phyloP scores from a whole-genome alignment of 2,888 invertebrate genomes.

The Neoascia interrupta region DNA sequence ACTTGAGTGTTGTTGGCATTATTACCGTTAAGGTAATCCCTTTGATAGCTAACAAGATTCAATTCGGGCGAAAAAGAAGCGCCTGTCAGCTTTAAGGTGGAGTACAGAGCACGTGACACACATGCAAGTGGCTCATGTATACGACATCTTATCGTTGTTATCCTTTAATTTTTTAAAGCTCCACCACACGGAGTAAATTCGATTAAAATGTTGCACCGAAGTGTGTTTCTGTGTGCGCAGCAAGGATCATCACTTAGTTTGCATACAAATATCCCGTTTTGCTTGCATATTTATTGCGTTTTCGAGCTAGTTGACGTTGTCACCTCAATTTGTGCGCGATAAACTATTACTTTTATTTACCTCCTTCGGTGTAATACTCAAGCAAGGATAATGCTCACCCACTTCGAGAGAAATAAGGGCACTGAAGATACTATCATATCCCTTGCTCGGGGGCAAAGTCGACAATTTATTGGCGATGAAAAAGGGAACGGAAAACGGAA shows the following conservation, averaged over 20 bases:
- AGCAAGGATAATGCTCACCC: background rate
- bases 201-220: constrained; percentile 51
- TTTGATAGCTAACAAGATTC: constrained; percentile 59
- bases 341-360: constrained; percentile 14
- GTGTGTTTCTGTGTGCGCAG: constrained; percentile 21
- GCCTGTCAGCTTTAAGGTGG: background rate
- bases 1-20: constrained; percentile 53
- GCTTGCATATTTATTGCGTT: constrained; percentile 65
- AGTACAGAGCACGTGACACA: too few relatives aligned
- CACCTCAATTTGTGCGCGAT: constrained; percentile 53
- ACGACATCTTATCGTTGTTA: constrained; percentile 39
- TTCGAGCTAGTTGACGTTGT: constrained; percentile 53
- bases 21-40: constrained; percentile 53
- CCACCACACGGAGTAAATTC: constrained; percentile 22
- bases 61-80: constrained; percentile 22
- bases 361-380: constrained; percentile 9
- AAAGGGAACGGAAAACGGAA: too few relatives aligned
- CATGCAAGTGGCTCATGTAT: background rate
- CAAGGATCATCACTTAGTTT: constrained; percentile 58
- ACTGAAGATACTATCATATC: background rate
- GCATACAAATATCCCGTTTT: constrained; percentile 55
- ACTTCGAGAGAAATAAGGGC: constrained; percentile 1
- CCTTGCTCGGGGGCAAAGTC: constrained; percentile 4
- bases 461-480: background rate
- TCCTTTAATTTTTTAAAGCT: constrained; percentile 41